A percentile compares a stretch with the other conserved stretches of the same genome.
phyloP scores from a whole-genome alignment of 2,797 vertebrate genomes.

The Euthynnus affinis region DNA sequence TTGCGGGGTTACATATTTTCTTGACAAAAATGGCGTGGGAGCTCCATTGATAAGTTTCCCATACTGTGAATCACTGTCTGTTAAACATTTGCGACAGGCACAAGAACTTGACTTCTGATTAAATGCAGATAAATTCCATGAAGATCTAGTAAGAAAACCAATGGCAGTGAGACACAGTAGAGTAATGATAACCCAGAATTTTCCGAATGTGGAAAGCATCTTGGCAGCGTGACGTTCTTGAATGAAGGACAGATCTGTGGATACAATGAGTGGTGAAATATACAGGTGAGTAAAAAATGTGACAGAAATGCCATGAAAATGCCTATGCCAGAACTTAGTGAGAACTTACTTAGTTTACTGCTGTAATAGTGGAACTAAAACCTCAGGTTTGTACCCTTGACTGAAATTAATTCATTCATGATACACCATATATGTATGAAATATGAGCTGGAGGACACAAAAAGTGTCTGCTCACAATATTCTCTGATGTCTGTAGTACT shows the following conservation, averaged over 20 bases:
- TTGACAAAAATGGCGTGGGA: constrained; percentile 18
- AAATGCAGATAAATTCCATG: no score
- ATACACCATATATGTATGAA: no score
- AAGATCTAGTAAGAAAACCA: not conserved
- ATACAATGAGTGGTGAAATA: not conserved
- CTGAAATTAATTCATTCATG: no score
- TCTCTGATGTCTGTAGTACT: no score
- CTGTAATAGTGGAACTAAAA: no score
- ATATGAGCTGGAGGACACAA: no score
- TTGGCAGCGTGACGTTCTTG: no score
- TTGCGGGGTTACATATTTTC: not conserved
- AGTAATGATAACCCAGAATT: not conserved
- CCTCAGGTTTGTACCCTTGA: no score
- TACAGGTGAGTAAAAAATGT: not conserved
- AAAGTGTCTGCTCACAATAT: no score
- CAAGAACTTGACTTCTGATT: not conserved
- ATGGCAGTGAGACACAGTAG: not conserved
- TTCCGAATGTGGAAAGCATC: not conserved
- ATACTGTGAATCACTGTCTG: not conserved
- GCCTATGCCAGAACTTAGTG: no score
- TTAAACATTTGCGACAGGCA: constrained; percentile 10
- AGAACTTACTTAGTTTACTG: no score
- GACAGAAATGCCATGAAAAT: not conserved
- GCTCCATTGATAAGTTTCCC: not conserved
- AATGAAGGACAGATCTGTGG: not conserved